Evolutionary conservation across 2,888 invertebrate genomes (phyloP), one percentile per base, ranked within the genome.

Genomic region (Cybosia mesomella): DNA sequence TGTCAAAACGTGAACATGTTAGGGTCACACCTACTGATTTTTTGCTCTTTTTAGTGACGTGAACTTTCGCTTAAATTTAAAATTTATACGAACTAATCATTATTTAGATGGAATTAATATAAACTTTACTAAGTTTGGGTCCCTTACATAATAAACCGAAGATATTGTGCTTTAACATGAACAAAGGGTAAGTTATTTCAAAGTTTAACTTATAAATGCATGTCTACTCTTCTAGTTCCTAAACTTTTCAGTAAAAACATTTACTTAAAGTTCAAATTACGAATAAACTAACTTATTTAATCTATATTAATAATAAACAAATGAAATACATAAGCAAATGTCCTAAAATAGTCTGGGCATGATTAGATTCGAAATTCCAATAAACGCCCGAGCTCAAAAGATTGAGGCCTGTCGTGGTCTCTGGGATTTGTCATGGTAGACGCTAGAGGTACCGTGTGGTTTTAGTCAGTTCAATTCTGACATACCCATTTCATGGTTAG

Each of bases 281-380:
- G 9, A 68, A 62, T 64, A 68, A 75, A 77, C 81, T 79, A 82
- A 84, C 83, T 83, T 81, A 74, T 81, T 81, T 81, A 78, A 74
- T 70, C 82, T 28, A 28, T 85, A 87, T 86, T 82, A 84, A 85
- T 89, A 83, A 88, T 70, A 70, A 82, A 76, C 67, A 77, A n/a
- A 79, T 73, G 67, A 75, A 84, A 83, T 82, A 22, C 82, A 78
- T 81, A 85, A 87, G 79, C 74, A 72, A 81, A 84, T 28, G 5
- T 4, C 28, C 77, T 84, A 68, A 82, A 79, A 82, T 83, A 85
- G 83, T 84, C 81, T 76, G 81, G 82, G 83, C 73, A 83, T 79
- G 70, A 79, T 79, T 28, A 5, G 28, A 28, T 28, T 28, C 28
- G 28, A 28, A 28, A 28, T 28, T 28, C 28, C 2, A 28, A 28